Evolutionary conservation across 23 tunicate species (phyloP).

Genomic region (Clavelina lepadiformis): DNA sequence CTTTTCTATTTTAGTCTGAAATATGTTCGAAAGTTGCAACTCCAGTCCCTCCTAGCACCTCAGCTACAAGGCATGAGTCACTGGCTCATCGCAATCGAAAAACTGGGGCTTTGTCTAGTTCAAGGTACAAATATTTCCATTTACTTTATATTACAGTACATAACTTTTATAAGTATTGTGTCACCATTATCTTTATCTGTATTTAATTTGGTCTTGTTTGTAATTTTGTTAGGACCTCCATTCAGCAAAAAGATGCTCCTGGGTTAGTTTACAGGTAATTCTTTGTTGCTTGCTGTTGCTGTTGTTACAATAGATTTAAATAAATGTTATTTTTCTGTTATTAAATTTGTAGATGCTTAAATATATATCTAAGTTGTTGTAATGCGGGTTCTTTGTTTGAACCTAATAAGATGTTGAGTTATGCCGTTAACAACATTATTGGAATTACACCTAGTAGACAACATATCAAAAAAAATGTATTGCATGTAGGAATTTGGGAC

Average conservation of each 20-base stretch:
- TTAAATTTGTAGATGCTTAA: neutral
- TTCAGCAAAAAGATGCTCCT: neutral
- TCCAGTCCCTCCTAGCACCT: conserved; percentile 46
- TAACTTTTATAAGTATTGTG: too few species aligned
- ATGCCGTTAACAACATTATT: neutral
- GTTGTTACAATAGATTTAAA: too few species aligned
- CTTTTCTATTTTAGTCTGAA: conserved; percentile 33
- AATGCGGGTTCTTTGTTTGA: too few species aligned
- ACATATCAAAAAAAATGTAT: too few species aligned
- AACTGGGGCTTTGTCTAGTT: conserved; percentile 13
- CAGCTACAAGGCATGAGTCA: conserved; percentile 38
- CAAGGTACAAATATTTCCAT: conserved; percentile 11
- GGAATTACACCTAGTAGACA: neutral
- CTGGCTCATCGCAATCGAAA: conserved; percentile 41
- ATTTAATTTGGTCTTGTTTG: neutral
- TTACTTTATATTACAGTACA: too few species aligned
- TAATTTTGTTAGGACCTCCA: neutral
- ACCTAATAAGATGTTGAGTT: too few species aligned
- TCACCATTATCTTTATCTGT: too few species aligned
- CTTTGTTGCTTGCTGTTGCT: too few species aligned
- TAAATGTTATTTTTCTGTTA: too few species aligned
- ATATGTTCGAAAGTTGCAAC: conserved; percentile 31
- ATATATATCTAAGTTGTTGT: too few species aligned
- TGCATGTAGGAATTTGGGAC: conserved; percentile 42
- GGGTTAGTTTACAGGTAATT: neutral